phyloP scores from a whole-genome alignment of 2,888 invertebrate genomes.

The Acanthosepion esculentum region DNA sequence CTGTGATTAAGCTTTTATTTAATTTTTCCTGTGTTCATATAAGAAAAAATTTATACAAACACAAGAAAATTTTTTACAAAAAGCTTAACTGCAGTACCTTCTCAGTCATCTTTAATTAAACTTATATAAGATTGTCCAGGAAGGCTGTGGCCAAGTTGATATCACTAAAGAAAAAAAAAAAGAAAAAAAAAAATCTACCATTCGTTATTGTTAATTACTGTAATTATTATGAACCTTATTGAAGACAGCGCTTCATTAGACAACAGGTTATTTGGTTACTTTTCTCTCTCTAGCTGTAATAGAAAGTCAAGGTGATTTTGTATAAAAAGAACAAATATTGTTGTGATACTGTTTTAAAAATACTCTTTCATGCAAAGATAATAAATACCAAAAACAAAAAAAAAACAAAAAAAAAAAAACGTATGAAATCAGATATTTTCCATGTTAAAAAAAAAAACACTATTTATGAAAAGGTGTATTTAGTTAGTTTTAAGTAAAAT shows the following conservation, averaged over 20 bases:
- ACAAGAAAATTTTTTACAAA: no score
- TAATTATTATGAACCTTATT: neutral
- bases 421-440: no score
- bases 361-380: neutral
- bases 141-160: neutral
- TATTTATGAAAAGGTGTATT: no score
- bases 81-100: no score
- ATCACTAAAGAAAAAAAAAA: neutral
- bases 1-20: no score
- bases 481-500: no score
- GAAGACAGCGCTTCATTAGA: neutral
- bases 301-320: neutral
- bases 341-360: neutral
- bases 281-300: neutral
- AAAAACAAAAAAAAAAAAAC: no score
- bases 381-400: no score
- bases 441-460: no score
- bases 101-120: no score
- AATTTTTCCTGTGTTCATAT: no score
- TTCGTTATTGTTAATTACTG: neutral
- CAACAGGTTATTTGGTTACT: neutral
- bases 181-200: neutral
- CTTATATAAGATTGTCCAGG: neutral
- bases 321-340: neutral
- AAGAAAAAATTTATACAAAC: no score